Conservation (phyloP, 64 coral and sea anemone species). For the Stichodactyla mertensii region DNA sequence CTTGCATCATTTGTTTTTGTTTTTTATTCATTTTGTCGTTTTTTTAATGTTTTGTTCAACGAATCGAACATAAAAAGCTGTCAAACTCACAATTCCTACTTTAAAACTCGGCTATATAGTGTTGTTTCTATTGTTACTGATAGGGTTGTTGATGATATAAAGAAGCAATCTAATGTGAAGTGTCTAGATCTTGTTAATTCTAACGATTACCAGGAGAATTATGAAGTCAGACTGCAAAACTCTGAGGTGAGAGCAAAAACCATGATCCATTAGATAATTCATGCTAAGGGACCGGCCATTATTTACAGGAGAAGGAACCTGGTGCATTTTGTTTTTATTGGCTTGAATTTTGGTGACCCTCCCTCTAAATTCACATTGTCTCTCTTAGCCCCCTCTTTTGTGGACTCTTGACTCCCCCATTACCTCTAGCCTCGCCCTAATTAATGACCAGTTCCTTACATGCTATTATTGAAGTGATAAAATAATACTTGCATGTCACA, state of each 20-base stretch:
- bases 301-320: background rate
- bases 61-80: background rate
- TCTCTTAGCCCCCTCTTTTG: too few relatives aligned
- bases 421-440: too few relatives aligned
- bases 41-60: background rate
- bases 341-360: too few relatives aligned
- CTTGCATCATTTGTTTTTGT: background rate
- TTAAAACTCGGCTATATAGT: background rate
- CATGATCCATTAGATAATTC: too few relatives aligned
- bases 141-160: conserved; percentile 5
- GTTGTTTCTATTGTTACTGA: background rate
- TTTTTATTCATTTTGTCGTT: background rate
- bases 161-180: conserved; percentile 1
- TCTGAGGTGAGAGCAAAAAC: background rate
- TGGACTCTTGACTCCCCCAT: too few relatives aligned
- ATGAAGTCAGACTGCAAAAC: background rate
- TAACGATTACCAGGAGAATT: conserved; percentile 12
- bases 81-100: background rate
- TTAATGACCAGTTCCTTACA: too few relatives aligned
- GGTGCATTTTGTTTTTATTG: too few relatives aligned
- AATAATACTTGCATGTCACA: too few relatives aligned
- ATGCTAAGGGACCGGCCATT: too few relatives aligned
- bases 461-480: too few relatives aligned
- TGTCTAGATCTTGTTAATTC: background rate
- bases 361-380: too few relatives aligned